phyloP scores from a whole-genome alignment of 2,797 vertebrate species.

The Cossypha heuglini region DNA sequence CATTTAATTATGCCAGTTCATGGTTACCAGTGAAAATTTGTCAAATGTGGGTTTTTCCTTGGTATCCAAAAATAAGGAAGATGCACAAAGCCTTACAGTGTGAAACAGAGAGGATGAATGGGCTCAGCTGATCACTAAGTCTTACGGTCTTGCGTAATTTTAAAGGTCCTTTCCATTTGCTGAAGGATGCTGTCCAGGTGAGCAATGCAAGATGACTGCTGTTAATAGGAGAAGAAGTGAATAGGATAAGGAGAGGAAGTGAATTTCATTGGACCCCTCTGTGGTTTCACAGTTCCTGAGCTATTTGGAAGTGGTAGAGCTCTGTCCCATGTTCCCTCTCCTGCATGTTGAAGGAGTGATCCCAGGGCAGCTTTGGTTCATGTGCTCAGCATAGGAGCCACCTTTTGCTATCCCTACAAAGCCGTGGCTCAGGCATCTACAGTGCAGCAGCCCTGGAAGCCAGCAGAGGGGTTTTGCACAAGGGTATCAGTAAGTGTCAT shows the following conservation, averaged over 20 bases:
- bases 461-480: not conserved
- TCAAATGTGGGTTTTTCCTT: not conserved
- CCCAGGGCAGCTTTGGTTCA: not conserved
- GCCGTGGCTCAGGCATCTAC: accelerated
- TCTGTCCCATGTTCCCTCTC: not conserved
- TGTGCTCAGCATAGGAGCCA: not conserved
- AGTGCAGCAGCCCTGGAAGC: not conserved
- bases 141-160: not conserved
- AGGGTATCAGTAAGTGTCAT: not conserved
- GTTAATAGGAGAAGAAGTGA: not conserved
- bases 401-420: not conserved
- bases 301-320: not conserved
- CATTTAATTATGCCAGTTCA: not conserved
- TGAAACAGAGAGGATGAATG: not conserved
- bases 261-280: not conserved
- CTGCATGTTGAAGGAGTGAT: not conserved
- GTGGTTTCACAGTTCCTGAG: not conserved
- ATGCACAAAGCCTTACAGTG: not conserved
- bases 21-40: not conserved
- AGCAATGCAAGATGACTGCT: not conserved
- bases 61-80: not conserved
- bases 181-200: not conserved
- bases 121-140: not conserved
- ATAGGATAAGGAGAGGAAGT: not conserved
- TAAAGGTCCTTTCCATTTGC: not conserved